Conservation (phyloP, 2,797 vertebrate species). For the Hipposideros larvatus region DNA sequence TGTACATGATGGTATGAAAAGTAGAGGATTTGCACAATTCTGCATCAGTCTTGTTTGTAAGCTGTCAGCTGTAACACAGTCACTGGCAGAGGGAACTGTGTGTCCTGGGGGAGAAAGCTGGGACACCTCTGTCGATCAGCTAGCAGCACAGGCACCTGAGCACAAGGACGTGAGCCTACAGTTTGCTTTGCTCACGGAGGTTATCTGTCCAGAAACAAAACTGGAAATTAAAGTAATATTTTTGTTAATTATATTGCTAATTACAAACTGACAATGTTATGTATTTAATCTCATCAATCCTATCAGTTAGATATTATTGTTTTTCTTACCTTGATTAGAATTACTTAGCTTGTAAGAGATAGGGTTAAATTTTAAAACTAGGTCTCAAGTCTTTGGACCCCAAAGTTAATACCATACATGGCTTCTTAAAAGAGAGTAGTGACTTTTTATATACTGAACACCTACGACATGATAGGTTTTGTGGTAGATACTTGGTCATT, state of each 20-base stretch:
- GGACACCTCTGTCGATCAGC: not conserved
- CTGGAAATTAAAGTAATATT: not conserved
- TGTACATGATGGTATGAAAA: not conserved
- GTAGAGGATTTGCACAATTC: not conserved
- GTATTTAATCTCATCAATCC: not conserved
- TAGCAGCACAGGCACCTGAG: not conserved
- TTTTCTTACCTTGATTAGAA: not conserved
- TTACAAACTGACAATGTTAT: not conserved
- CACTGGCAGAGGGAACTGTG: not conserved
- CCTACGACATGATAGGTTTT: not conserved
- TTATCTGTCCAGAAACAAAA: not conserved
- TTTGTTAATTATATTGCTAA: not conserved
- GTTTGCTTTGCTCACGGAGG: not conserved
- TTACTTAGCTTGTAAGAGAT: not conserved
- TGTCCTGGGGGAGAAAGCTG: not conserved
- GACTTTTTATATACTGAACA: not conserved
- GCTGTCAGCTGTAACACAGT: not conserved
- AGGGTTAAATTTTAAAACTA: not conserved
- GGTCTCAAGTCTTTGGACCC: not conserved
- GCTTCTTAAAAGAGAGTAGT: conserved; percentile 7
- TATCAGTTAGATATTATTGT: not conserved
- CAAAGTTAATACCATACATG: not conserved
- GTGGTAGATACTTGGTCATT: not conserved
- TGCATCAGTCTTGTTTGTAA: not conserved
- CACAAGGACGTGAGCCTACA: not conserved